Evolutionary conservation across 2,888 invertebrate species (phyloP), one percentile per base, ranked within the genome.

Genomic region (Nineta flava): DNA sequence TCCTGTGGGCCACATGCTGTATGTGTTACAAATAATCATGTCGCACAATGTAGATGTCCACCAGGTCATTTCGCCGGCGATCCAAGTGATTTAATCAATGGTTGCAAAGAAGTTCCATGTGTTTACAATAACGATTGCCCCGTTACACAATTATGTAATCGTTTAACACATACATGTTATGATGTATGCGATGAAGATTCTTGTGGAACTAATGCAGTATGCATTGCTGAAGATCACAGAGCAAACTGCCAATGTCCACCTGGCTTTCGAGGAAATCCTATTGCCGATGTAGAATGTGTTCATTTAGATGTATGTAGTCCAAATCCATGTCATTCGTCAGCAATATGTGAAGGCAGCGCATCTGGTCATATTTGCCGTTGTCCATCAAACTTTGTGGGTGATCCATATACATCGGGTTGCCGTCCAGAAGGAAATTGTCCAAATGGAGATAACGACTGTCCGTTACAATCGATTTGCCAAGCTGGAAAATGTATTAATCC

Each of bases 1-100:
- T 72, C 74, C 45, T 93, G 93, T 63, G 93, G 92, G 1, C 87
- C 88, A 1, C 82, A 85, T 55, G 90, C 93, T 7, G 73, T 92
- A 15, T 93, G 93, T 61, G 76, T 90, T 9, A 86, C 87, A 2
- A 88, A 91, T 59, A 92, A 92, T 61, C 92, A 93, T 63, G 83
- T 83, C 12, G 85, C 88, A 0, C 83, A 87, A 64, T 93, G 93
- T 61, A 86, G 88, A 59, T 93, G 93, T 61, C 91, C 91, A 15
- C 81, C 85, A 7, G 92, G 92, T 15, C 79, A 85, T 1, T 92
- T 79, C 62, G 82, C 86, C 9, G 92, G 92, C 3, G 83, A 92
- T 69, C 88, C 92, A 0, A 81, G 83, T 60, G 87, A 90, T 62
- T 66, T 77, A 2, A 70, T 73, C 51, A 73, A 74, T 51, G 88